Evolutionary conservation across 1,140 invertebrate genomes (phyloP), one percentile per base, ranked within the genome.

Genomic region (Pachyrhynchus sulphureomaculatus): DNA sequence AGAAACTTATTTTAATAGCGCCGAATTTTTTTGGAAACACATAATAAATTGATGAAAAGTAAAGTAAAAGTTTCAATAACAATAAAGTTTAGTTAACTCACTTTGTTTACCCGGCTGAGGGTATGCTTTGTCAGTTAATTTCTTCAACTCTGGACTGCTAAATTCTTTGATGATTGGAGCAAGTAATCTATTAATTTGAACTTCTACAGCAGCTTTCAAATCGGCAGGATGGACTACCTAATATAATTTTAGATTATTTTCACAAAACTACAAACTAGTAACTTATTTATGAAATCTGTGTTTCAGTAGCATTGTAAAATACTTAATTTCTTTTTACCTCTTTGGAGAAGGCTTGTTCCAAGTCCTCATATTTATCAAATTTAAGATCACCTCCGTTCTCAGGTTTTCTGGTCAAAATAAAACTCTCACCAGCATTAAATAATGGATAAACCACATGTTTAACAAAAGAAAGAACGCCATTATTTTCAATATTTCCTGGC

Each of bases 401-500:
- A 39, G 78, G 70, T 34, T 80, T 78, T 62, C 85, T 77, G 36
- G 75, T 74, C 32, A 90, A 77, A 58, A 82, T 75, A 62, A 88
- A 90, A 36, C 75, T 78, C 75, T 90, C 86, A 54, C 77, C 83
- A 8, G 79, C 67, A 66, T 86, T 85, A 65, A 92, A 82, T n/a
- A 97, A 76, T 37, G 93, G 89, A 72, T 95, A 95, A 6, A 99
- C 79, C 1, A 99, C 95, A 82, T 93, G 86, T 77, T 98, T 96
- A 2, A 89, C 88, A 79, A 99, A 99, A n/a, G 95, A 86, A 23
- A 99, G 79, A 9, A 99, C 82, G 29, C 96, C 96, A 82, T 99
- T 99, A 47, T 98, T 95, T 45, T 83, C 83, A 45, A 97, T 85
- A 75, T 99, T 99, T 49, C 96, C 96, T 5, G 95, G 95, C 75